Conservation (phyloP, 2,888 invertebrate species). For the Lepidonotus clava region DNA sequence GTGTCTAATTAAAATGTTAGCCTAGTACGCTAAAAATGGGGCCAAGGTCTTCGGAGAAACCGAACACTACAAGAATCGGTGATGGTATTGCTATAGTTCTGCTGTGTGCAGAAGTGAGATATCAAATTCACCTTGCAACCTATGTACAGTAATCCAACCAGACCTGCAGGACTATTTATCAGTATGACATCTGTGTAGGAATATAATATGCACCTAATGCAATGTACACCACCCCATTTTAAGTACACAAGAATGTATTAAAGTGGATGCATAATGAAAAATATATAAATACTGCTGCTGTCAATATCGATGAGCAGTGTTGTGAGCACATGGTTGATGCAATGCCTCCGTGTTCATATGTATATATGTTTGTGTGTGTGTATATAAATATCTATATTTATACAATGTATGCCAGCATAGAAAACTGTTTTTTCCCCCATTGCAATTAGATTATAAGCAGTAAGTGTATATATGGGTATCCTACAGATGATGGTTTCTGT, state of each 20-base stretch:
- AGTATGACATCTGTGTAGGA: background rate
- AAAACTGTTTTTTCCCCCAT: too few relatives aligned
- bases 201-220: background rate
- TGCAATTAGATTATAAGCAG: too few relatives aligned
- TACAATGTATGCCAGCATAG: too few relatives aligned
- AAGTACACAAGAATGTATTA: background rate
- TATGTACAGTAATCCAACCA: conserved; percentile 8
- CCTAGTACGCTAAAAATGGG: background rate
- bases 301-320: conserved; percentile 19
- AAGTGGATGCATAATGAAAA: background rate
- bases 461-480: too few relatives aligned
- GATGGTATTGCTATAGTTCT: conserved; percentile 38
- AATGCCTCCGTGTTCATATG: background rate
- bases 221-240: background rate
- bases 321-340: conserved; percentile 27
- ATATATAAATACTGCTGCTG: conserved; percentile 34
- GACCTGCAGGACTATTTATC: conserved; percentile 4
- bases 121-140: background rate
- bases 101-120: conserved; percentile 25
- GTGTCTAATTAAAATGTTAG: too few relatives aligned
- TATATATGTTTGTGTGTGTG: background rate
- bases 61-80: background rate
- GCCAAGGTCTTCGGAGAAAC: too few relatives aligned
- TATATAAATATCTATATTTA: too few relatives aligned
- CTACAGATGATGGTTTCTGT: too few relatives aligned